Base-by-base conservation (phyloP, 2,113 vertebrate species). In the Syngnathus scovelli region DNA sequence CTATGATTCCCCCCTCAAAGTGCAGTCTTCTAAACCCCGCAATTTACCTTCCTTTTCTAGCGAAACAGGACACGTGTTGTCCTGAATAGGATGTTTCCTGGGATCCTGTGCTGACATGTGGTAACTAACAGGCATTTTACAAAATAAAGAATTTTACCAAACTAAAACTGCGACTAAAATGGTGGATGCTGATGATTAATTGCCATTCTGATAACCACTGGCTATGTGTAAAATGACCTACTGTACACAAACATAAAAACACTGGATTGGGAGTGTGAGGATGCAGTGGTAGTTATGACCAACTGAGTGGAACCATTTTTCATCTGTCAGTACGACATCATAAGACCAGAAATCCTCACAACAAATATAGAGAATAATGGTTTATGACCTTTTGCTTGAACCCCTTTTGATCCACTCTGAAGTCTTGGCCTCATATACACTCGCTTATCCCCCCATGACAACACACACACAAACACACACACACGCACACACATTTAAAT, bases 11-110 rank as follows among this genome's bases (percentile, higher is more conserved):
- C 41, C 37, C 58, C 18, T 71, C 41, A 82, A 77, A 72, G 68
- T 79, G 70, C 70, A 72, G 63, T 55, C 77, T 74, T 67, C 51
- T 69, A 72, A 72, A 78, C 70, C 72, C 74, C 66, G 58, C 68
- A 80, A 77, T 83, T 78, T 79, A 27, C 62, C 44, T 73, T 70
- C 70, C 74, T 65, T 62, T 75, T 59, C 54, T 52, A 1, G 51
- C n/a, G 3, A 61, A 6, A 61, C 74, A 61, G 51, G 61, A 52
- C 23, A 54, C 67, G 19, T 61, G 58, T 59, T 56, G 38, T 71
- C 60, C 61, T 54, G 9, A 46, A 69, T 48, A 1, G n/a, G 13
- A 3, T 36, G 7, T 52, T 52, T 7, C 15, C 36, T 51, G 19
- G 36, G 11, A 43, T 48, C 59, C 21, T 37, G 13, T 62, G 55